Evolutionary conservation across 2,113 vertebrate species (phyloP).

Genomic region (Junco hyemalis): DNA sequence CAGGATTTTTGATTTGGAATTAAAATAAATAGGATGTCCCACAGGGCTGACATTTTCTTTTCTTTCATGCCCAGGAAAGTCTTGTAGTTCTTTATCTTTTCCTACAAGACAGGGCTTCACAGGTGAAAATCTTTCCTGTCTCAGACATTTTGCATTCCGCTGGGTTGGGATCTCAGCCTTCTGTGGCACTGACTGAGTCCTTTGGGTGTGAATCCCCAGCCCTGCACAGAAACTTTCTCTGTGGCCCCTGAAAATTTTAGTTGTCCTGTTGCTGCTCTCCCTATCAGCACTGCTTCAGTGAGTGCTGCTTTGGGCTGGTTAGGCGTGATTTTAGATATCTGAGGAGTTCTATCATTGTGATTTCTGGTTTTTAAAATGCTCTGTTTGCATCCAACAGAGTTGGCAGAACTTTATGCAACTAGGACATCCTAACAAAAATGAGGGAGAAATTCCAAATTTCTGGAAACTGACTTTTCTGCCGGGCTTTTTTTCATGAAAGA

Average conservation of each 20-base stretch:
- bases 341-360: neutral
- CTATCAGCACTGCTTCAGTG: neutral
- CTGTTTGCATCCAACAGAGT: neutral
- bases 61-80: neutral
- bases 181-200: neutral
- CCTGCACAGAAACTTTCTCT: neutral
- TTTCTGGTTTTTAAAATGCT: neutral
- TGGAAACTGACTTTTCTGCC: constrained; percentile 53
- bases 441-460: constrained; percentile 11
- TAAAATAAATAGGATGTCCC: neutral
- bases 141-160: neutral
- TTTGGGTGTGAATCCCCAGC: neutral
- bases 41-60: neutral
- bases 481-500: constrained; percentile 37
- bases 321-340: neutral
- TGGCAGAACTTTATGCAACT: neutral
- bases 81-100: neutral
- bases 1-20: neutral
- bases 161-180: neutral
- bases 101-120: neutral
- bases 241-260: neutral
- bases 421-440: constrained; percentile 5
- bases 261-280: neutral
- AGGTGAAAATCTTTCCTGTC: neutral
- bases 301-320: neutral